phyloP scores from a whole-genome alignment of 1,140 invertebrate genomes.

The Thaumetopoea pityocampa region DNA sequence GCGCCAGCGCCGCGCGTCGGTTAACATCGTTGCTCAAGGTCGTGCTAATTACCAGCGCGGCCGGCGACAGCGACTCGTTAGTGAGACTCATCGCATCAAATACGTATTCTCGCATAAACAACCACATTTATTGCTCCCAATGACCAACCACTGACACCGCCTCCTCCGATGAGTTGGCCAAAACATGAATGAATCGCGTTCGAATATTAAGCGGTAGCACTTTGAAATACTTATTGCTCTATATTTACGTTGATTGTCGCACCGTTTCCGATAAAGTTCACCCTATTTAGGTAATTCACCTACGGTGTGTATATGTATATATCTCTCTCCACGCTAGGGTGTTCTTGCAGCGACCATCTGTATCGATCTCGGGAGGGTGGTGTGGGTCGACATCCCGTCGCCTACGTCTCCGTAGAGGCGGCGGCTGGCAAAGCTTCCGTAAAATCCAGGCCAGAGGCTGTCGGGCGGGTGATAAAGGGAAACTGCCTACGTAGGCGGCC shows the following conservation, averaged over 20 bases:
- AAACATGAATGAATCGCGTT: constrained; percentile 3
- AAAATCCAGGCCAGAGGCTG: constrained; percentile 64
- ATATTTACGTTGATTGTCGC: constrained; percentile 13
- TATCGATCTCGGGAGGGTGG: constrained; percentile 68
- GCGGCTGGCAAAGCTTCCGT: constrained; percentile 52
- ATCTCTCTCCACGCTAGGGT: constrained; percentile 38
- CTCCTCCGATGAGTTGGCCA: constrained; percentile 1
- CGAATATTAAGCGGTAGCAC: not conserved
- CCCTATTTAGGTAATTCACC: constrained; percentile 21
- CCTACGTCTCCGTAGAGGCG: constrained; percentile 41
- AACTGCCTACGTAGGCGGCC: constrained; percentile 68
- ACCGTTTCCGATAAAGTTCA: constrained; percentile 21
- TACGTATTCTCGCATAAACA: constrained; percentile 20
- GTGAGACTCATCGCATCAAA: constrained; percentile 29
- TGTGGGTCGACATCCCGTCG: constrained; percentile 61
- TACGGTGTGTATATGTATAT: constrained; percentile 28
- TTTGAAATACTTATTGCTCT: constrained; percentile 2
- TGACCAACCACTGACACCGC: not conserved
- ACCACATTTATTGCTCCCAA: constrained; percentile 7
- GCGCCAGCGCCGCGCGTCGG: constrained; percentile 26
- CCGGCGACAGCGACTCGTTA: constrained; percentile 42
- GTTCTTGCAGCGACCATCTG: constrained; percentile 64
- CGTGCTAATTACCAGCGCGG: constrained; percentile 56
- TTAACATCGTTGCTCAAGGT: constrained; percentile 47
- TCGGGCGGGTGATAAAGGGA: constrained; percentile 67